Base-by-base conservation (phyloP, 2,888 invertebrate genomes). In the Phortica okadai region DNA sequence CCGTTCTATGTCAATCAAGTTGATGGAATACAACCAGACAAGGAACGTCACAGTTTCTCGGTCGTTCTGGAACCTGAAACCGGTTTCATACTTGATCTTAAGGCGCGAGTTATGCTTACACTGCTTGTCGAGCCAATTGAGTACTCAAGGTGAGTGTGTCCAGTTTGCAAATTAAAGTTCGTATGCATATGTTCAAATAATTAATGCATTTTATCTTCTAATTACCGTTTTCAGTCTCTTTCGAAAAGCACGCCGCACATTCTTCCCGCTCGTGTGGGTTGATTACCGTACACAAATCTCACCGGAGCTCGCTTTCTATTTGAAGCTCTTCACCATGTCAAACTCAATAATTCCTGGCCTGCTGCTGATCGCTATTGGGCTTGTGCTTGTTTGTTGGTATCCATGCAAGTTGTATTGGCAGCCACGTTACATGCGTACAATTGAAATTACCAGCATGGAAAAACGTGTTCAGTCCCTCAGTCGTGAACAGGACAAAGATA, bases 21-120 rank as follows among this genome's bases (percentile, higher is more conserved):
- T 2, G 92, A 92, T 0, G 97, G 97, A 0, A 85, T 97, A 90
- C 87, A 92, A 1, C 96, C 97, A 0, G 92, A 94, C 16, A 93
- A 94, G 6, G 93, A 94, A 0, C 92, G 93, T 10, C 96, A 97
- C 87, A 93, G 94, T 80, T 95, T 97, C 89, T 94, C 93, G 84
- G 93, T 97, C 76, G 93, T 94, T 2, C 91, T 96, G 1, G 96
- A 97, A 88, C 96, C 96, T 79, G 94, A 92, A 78, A 93, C 96
- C 1, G 96, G 96, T 5, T 93, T 96, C 54, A 94, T 96, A 0
- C 82, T 97, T 50, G 94, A 95, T 73, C 95, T 96, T 0, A 93
- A 94, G 1, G 96, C 95, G 0, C 93, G 95, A 78, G 93, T 97
- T 64, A 97, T 97, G 91, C 92, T 95, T 73, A 97, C 96, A 88